These are phyloP conservation scores for Sturnus vulgaris DNA, from an alignment of 2,113 vertebrate genomes.

Conservation along the genomic window DNA sequence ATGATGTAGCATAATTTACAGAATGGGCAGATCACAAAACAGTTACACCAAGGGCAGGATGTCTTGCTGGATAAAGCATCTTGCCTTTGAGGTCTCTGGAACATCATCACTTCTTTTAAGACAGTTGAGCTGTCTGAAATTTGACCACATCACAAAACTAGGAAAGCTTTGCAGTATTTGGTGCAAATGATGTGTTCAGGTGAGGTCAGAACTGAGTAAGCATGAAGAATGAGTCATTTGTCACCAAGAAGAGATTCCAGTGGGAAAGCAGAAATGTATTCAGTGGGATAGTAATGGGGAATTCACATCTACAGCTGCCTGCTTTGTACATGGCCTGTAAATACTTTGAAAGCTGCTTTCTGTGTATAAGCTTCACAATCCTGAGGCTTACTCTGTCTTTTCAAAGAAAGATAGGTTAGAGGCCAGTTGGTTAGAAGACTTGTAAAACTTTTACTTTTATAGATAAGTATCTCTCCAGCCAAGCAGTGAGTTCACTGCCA, in stretches of 20 bases:
- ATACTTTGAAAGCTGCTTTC: slow-evolving; percentile 23
- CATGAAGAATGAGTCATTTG: slow-evolving; percentile 30
- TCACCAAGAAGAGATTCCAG: slow-evolving; percentile 32
- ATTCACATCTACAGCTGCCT: not conserved
- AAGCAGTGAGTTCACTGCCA: not conserved
- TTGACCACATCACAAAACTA: slow-evolving; percentile 40
- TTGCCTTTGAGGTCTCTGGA: not conserved
- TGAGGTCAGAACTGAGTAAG: slow-evolving; percentile 49
- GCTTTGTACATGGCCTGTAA: slow-evolving; percentile 16
- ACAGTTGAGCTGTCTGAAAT: slow-evolving; percentile 29
- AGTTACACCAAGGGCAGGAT: not conserved
- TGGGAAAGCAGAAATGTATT: slow-evolving; percentile 12
- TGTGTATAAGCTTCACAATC: not conserved
- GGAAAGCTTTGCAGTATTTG: slow-evolving; percentile 4
- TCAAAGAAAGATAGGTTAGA: not conserved
- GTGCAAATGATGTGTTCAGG: slow-evolving; percentile 27
- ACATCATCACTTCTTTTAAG: slow-evolving; percentile 5
- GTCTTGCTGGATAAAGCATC: not conserved
- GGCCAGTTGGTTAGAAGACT: not conserved
- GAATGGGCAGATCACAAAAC: not conserved
- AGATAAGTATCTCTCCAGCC: not conserved
- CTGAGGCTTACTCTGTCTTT: not conserved
- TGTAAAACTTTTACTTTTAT: not conserved
- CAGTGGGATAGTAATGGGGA: slow-evolving; percentile 6
- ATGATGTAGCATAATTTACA: not conserved